Percentiles rank a stretch among this genome's conserved stretches.
Conservation (phyloP, 2,797 vertebrate species). For the Gadopsis marmoratus region DNA sequence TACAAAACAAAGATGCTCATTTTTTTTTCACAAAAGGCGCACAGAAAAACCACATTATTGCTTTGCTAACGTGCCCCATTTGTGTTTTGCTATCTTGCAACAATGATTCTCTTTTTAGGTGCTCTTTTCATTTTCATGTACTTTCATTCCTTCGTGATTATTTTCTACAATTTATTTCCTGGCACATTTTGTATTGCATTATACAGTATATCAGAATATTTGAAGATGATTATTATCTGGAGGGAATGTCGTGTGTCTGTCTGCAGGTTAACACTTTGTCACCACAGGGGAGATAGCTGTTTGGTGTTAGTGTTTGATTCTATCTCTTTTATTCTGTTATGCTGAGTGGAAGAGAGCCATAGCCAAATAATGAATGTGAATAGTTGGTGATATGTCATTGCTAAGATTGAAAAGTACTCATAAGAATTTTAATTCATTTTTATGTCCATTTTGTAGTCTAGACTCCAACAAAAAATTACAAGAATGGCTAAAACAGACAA, state of each 20-base stretch:
- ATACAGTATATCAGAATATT: conserved; percentile 12
- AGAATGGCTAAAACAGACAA: conserved; percentile 73
- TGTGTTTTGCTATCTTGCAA: conserved; percentile 34
- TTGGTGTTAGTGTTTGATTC: conserved; percentile 15
- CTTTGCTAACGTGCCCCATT: background rate
- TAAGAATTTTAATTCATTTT: background rate
- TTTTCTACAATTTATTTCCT: conserved; percentile 19
- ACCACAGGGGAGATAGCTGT: conserved; percentile 15
- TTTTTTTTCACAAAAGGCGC: background rate
- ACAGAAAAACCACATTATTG: background rate
- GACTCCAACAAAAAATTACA: conserved; percentile 75
- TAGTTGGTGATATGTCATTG: background rate
- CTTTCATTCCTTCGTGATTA: conserved; percentile 28
- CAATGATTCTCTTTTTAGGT: background rate
- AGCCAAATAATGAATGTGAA: conserved; percentile 20
- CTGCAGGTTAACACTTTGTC: conserved; percentile 22
- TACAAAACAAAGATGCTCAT: background rate
- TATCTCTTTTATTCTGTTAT: conserved; percentile 10
- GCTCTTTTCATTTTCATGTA: background rate
- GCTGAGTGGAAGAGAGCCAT: conserved; percentile 1
- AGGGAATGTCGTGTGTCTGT: conserved; percentile 18
- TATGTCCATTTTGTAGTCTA: conserved; percentile 67
- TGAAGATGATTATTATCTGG: background rate
- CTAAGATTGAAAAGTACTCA: background rate
- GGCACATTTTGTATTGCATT: conserved; percentile 15